phyloP scores from a whole-genome alignment of 1,140 invertebrate genomes.

The Drosophila arizonae region DNA sequence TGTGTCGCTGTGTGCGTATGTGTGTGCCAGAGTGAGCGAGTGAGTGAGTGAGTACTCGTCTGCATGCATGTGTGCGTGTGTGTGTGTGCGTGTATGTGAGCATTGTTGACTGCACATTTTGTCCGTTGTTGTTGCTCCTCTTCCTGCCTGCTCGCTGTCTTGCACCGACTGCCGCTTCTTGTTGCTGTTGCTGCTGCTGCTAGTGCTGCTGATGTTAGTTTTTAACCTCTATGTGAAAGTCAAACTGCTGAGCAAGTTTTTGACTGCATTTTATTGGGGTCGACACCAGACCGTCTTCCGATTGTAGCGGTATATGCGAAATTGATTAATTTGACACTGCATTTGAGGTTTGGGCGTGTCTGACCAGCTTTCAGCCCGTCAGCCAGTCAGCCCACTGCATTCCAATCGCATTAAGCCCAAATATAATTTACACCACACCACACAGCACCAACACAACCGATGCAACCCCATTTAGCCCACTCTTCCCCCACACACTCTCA shows the following conservation, averaged over 20 bases:
- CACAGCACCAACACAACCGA: background rate
- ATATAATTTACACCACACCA: constrained; percentile 22
- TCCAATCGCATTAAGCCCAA: constrained; percentile 7
- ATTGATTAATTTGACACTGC: constrained; percentile 64
- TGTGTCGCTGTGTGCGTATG: constrained; percentile 2
- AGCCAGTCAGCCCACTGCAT: background rate
- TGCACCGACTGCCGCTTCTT: background rate
- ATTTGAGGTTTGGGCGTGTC: constrained; percentile 1
- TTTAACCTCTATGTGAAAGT: constrained; percentile 31
- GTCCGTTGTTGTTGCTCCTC: constrained; percentile 34
- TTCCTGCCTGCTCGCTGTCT: constrained; percentile 6
- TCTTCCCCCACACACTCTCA: background rate
- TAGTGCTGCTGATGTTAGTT: constrained; percentile 23
- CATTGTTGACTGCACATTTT: constrained; percentile 70
- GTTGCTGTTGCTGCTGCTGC: constrained; percentile 6
- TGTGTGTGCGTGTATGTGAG: constrained; percentile 1
- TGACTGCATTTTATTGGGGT: constrained; percentile 53
- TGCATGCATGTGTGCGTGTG: background rate
- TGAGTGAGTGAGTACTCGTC: constrained; percentile 18
- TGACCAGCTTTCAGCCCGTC: background rate
- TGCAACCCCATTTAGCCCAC: background rate
- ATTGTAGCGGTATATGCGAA: constrained; percentile 61
- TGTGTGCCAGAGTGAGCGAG: constrained; percentile 3
- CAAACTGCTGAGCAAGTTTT: constrained; percentile 54
- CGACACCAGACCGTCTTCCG: constrained; percentile 37